Conservation (phyloP, 1,140 invertebrate species). For the Choristoneura fumiferana region DNA sequence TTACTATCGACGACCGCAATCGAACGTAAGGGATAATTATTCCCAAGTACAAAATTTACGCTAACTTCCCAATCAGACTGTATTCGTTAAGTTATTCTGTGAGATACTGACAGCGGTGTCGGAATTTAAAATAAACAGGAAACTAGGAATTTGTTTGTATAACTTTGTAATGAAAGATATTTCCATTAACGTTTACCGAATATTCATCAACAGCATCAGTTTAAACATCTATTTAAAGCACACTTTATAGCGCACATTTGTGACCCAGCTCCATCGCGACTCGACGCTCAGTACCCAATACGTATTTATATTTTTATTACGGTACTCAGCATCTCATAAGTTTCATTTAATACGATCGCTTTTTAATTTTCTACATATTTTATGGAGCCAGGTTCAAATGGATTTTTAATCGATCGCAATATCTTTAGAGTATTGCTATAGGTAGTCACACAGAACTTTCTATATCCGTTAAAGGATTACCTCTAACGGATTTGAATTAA, state of each 20-base stretch:
- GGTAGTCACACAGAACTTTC: slow-evolving; percentile 7
- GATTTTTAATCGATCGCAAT: slow-evolving; percentile 2
- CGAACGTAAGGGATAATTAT: too few relatives aligned
- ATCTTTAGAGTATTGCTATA: background rate
- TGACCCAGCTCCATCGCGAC: slow-evolving; percentile 10
- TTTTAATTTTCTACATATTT: slow-evolving; percentile 10
- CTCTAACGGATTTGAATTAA: slow-evolving; percentile 22
- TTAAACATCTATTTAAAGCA: slow-evolving; percentile 27
- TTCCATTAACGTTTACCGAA: slow-evolving; percentile 25
- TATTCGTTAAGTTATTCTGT: too few relatives aligned
- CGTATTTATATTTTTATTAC: slow-evolving; percentile 17
- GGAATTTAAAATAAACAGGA: too few relatives aligned
- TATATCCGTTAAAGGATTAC: slow-evolving; percentile 23
- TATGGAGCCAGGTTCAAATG: slow-evolving; percentile 13
- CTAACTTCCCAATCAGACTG: too few relatives aligned
- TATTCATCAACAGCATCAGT: slow-evolving; percentile 19
- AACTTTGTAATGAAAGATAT: slow-evolving; percentile 3
- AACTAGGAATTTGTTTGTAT: too few relatives aligned
- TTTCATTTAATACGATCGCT: slow-evolving; percentile 18
- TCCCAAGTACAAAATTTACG: too few relatives aligned
- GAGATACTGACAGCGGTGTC: too few relatives aligned
- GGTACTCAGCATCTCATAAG: slow-evolving; percentile 7
- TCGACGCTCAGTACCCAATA: slow-evolving; percentile 8
- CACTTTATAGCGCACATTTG: slow-evolving; percentile 24
- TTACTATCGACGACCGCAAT: too few relatives aligned